A percentile compares a stretch with the other conserved stretches of the same genome.
phyloP scores from a whole-genome alignment of 2,113 vertebrate genomes.

The Cynocephalus volans region DNA sequence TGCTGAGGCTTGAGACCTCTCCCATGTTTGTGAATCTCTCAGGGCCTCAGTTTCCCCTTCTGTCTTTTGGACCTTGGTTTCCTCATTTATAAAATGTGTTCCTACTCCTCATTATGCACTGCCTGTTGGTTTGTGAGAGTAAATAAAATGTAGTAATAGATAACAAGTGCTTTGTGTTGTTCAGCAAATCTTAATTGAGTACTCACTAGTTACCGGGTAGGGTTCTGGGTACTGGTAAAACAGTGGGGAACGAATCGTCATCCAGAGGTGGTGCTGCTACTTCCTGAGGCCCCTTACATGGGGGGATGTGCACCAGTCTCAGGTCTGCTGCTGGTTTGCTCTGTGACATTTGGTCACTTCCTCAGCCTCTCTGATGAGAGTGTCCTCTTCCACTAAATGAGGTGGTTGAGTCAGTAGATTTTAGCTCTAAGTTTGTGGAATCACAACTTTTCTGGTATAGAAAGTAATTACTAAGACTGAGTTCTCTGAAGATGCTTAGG shows the following conservation, averaged over 20 bases:
- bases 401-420: no score
- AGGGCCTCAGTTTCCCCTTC: neutral
- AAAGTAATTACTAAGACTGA: neutral
- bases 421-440: neutral
- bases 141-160: neutral
- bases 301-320: accelerated
- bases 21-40: accelerated
- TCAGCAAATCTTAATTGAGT: no score
- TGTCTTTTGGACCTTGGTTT: neutral
- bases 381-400: no score
- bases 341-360: neutral
- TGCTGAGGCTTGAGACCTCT: accelerated
- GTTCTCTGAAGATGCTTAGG: neutral
- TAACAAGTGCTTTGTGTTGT: accelerated
- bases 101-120: no score
- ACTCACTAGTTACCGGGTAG: neutral
- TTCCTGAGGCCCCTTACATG: neutral
- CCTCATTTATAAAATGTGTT: neutral
- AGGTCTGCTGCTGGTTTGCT: neutral
- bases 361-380: neutral
- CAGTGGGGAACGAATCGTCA: accelerated
- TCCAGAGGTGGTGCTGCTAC: accelerated
- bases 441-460: neutral
- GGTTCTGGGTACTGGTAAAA: neutral
- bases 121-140: neutral